Percentiles rank a stretch among this genome's conserved stretches.
Evolutionary conservation across 2,888 invertebrate genomes (phyloP).

Genomic region (Rhogogaster chlorosoma): DNA sequence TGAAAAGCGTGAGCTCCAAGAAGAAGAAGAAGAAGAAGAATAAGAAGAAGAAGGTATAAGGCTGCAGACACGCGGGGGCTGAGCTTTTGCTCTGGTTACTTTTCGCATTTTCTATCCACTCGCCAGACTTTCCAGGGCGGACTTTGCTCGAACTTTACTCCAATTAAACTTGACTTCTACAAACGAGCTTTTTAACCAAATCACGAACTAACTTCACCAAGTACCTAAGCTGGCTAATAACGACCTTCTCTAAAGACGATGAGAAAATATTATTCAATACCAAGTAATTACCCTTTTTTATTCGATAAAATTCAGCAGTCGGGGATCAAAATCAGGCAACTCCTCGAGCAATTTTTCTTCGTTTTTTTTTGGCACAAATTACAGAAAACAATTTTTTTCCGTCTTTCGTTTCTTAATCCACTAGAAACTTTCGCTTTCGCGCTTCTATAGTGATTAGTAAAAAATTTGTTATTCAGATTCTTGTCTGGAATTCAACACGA

Average conservation of each 20-base stretch:
- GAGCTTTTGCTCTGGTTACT: conserved; percentile 27
- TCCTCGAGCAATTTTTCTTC: neutral
- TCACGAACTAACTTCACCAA: conserved; percentile 44
- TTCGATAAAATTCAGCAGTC: neutral
- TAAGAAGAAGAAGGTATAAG: conserved; percentile 45
- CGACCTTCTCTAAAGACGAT: conserved; percentile 27
- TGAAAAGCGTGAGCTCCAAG: neutral
- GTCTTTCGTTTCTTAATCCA: neutral
- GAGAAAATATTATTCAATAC: conserved; percentile 36
- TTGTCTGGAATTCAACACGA: neutral
- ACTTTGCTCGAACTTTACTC: conserved; percentile 45
- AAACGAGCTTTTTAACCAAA: conserved; percentile 52
- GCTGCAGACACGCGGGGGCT: conserved; percentile 34
- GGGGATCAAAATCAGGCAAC: neutral
- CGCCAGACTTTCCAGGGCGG: conserved; percentile 12
- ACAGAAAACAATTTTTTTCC: neutral
- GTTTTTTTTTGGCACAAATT: neutral
- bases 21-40: conserved; percentile 37
- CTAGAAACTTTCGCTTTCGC: neutral
- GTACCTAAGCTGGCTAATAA: conserved; percentile 36
- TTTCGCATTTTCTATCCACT: conserved; percentile 40
- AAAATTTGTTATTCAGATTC: neutral
- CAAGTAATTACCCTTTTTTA: neutral
- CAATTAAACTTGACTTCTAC: conserved; percentile 51
- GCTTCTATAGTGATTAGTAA: neutral